These are phyloP conservation scores for Acrocephalus kingi DNA, from an alignment of 2,113 vertebrate species.

Conservation along the genomic window DNA sequence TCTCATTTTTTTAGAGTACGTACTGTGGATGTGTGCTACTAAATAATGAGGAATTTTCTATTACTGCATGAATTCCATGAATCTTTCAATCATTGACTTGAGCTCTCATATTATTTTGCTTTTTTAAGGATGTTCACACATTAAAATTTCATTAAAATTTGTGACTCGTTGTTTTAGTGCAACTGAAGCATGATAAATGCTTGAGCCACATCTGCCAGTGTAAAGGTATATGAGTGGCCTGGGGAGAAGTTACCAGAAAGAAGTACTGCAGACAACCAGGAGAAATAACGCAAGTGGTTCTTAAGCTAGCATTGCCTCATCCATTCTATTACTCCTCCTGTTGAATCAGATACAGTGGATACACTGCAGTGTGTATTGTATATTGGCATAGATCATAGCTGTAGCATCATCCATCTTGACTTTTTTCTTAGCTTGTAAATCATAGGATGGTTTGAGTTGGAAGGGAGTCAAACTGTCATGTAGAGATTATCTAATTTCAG, in stretches of 20 bases:
- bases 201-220: neutral
- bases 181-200: neutral
- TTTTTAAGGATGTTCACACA: neutral
- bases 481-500: neutral
- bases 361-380: neutral
- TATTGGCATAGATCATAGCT: neutral
- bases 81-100: neutral
- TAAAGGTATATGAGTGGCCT: neutral
- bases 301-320: neutral
- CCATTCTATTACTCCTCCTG: neutral
- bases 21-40: neutral
- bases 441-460: neutral
- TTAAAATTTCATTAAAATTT: neutral
- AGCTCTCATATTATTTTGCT: neutral
- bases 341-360: neutral
- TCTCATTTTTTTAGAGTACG: accelerated
- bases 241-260: neutral
- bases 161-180: neutral
- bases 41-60: neutral
- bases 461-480: neutral
- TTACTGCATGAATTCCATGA: neutral
- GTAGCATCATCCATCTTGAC: neutral
- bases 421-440: neutral
- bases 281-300: neutral
- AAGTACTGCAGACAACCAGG: neutral